Evolutionary conservation across 2,113 vertebrate species (phyloP), one percentile per base, ranked within the genome.

Genomic region (Centropus unirufus): DNA sequence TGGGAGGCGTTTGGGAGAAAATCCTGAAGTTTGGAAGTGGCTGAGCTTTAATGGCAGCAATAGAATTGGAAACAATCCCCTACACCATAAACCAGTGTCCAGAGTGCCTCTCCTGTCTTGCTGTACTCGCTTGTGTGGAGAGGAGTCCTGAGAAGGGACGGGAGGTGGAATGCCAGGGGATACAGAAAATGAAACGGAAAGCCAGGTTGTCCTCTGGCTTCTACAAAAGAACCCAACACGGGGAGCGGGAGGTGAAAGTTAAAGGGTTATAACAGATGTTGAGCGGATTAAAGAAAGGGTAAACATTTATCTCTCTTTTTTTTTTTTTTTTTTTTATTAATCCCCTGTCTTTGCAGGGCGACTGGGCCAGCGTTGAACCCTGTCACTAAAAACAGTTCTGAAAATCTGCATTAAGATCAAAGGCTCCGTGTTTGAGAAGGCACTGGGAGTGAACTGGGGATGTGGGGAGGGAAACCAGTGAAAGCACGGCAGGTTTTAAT

Each of bases 381-480:
- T 26, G 75, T 79, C 62, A 72, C 61, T 94, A 83, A 92, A 96
- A 93, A 74, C 91, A 95, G 40, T 83, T 64, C 66, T 68, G 61
- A 34, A 83, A 66, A 69, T 79, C 83, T 73, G 26, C 54, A 34
- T 57, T 68, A 64, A 83, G 85, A 96, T 85, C 83, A 74, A 93
- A 97, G 91, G 64, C 90, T 63, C 32, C 47, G 14, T 40, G 15
- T 68, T 13, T 10, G 11, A 40, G 39, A 20, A 62, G 57, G 47
- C 47, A 26, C 59, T 67, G 47, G 34, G 46, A 66, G 68, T 26
- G 34, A 57, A 44, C 70, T 36, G 34, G 27, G 44, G 13, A 19
- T 52, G 30, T 4, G 0, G 47, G 47, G 55, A 61, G 57, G 69
- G 29, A 61, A 36, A 23, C 49, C 36, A 26, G 49, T 54, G 62